These are phyloP conservation scores for Phalacrocorax carbo DNA, from an alignment of 2,113 vertebrate species.

Conservation along the genomic window DNA sequence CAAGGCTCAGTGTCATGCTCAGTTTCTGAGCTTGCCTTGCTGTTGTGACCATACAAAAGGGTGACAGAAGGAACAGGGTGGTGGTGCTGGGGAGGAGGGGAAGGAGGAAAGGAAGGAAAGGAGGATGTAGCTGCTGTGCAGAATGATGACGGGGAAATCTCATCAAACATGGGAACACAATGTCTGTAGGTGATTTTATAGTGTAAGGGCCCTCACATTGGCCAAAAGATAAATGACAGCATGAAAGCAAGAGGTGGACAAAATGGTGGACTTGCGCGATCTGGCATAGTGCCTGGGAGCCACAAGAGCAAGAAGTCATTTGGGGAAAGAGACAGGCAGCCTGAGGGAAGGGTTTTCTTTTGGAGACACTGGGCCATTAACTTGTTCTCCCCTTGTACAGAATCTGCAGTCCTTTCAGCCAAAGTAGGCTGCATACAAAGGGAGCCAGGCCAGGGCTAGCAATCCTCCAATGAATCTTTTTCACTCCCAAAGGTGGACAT, in stretches of 20 bases:
- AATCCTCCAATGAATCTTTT: neutral
- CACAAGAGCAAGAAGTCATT: neutral
- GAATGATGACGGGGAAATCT: neutral
- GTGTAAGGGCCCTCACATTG: neutral
- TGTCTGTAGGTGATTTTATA: neutral
- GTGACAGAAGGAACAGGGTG: neutral
- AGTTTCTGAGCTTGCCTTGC: neutral
- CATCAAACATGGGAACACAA: neutral
- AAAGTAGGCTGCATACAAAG: neutral
- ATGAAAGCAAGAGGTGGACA: neutral
- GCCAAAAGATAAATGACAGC: neutral
- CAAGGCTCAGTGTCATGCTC: rapidly evolving
- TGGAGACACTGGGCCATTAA: neutral
- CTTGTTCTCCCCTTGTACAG: neutral
- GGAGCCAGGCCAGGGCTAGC: neutral
- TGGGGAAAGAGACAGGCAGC: neutral
- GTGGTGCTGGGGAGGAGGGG: neutral
- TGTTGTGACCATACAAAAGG: neutral
- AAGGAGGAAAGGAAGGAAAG: neutral
- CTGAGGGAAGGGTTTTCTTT: neutral
- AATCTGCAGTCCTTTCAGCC: neutral
- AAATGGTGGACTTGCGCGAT: neutral
- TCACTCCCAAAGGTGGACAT: neutral
- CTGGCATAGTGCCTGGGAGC: neutral
- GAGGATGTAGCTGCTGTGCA: neutral